These are phyloP conservation scores for Acanthococcus lagerstroemiae DNA, from an alignment of 2,888 invertebrate genomes.

Conservation along the genomic window DNA sequence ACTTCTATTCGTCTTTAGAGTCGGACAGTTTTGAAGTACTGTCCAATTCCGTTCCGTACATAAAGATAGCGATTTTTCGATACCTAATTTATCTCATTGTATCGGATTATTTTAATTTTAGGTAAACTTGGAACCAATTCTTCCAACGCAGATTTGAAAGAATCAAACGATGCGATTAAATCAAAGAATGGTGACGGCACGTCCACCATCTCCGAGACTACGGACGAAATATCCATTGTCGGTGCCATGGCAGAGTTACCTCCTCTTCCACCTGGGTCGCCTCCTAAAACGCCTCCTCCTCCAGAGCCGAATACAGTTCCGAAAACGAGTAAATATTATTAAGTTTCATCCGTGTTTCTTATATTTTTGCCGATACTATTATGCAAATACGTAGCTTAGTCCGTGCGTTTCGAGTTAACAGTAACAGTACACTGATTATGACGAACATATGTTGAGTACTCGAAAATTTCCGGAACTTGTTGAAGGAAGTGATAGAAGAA, in stretches of 20 bases:
- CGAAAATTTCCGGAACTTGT: too few relatives aligned
- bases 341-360: not conserved
- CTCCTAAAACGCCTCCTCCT: constrained; percentile 41
- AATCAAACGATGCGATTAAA: not conserved
- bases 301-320: constrained; percentile 20
- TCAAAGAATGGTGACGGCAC: not conserved
- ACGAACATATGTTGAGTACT: too few relatives aligned
- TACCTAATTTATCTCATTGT: too few relatives aligned
- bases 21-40: too few relatives aligned
- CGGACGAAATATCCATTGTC: too few relatives aligned
- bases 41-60: too few relatives aligned
- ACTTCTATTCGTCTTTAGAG: too few relatives aligned
- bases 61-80: too few relatives aligned
- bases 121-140: constrained; percentile 13
- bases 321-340: constrained; percentile 8
- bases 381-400: too few relatives aligned
- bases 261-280: constrained; percentile 52
- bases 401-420: not conserved
- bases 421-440: not conserved
- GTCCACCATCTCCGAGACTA: too few relatives aligned
- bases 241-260: constrained; percentile 44
- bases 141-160: not conserved
- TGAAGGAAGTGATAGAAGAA: too few relatives aligned
- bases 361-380: constrained; percentile 3
- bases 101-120: constrained; percentile 7